A percentile compares a stretch with the other conserved stretches of the same genome.
These are phyloP conservation scores for Corvus hawaiiensis DNA, from an alignment of 2,113 vertebrate species.

Conservation along the genomic window DNA sequence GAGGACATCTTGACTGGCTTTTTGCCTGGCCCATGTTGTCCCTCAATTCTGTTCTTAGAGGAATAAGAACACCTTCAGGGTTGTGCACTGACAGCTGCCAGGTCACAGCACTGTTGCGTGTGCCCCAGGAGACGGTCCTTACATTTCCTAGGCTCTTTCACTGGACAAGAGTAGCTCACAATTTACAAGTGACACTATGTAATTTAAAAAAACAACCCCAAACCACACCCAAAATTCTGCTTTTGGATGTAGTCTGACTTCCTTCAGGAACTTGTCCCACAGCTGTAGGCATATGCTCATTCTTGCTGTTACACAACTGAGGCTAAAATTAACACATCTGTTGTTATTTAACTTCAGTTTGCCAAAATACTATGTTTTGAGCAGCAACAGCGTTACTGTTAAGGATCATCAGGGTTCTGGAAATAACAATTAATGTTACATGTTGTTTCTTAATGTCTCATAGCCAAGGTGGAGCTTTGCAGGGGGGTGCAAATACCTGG, in stretches of 20 bases:
- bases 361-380: conserved; percentile 1
- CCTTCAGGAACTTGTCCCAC: background rate
- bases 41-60: background rate
- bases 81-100: background rate
- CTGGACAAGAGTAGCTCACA: background rate
- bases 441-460: background rate
- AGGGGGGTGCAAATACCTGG: background rate
- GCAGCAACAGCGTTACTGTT: background rate
- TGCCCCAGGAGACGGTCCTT: background rate
- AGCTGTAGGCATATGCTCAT: background rate
- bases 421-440: background rate
- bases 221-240: background rate
- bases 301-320: background rate
- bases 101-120: fast-evolving
- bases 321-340: conserved; percentile 52
- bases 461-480: background rate
- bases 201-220: background rate
- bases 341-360: conserved; percentile 29
- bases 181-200: background rate
- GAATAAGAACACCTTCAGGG: background rate
- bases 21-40: background rate
- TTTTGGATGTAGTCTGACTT: background rate
- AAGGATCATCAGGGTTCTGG: background rate
- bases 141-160: background rate
- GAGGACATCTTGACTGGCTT: background rate